These are phyloP conservation scores for Hiodon tergisus DNA, from an alignment of 2,113 vertebrate species.

Conservation along the genomic window DNA sequence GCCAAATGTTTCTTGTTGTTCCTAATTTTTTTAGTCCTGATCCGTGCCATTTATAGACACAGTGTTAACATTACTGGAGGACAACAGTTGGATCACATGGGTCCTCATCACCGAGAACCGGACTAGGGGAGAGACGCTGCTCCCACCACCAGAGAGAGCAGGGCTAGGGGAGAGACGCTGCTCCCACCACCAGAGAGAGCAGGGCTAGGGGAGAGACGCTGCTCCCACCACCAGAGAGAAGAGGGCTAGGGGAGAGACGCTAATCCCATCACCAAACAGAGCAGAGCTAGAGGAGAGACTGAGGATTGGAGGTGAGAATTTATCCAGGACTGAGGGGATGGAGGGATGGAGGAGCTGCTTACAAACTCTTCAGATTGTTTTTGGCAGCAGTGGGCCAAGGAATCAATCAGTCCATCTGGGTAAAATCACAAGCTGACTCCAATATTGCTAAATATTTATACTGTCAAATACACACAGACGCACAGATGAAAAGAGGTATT, in stretches of 20 bases:
- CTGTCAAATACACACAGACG: constrained; percentile 98
- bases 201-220: no score
- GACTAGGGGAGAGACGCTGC: no score
- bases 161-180: constrained; percentile 17
- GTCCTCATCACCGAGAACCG: no score
- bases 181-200: no score
- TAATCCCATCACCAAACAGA: constrained; percentile 6
- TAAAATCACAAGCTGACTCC: constrained; percentile 98
- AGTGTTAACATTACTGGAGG: no score
- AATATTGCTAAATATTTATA: constrained; percentile 99
- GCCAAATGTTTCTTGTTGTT: no score
- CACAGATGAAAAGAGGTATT: constrained; percentile 98
- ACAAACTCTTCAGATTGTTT: constrained; percentile 80
- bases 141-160: no score
- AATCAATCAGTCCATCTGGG: constrained; percentile 99
- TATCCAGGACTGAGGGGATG: background rate
- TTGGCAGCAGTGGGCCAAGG: constrained; percentile 81
- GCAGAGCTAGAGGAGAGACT: constrained; percentile 39
- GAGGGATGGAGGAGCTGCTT: constrained; percentile 68
- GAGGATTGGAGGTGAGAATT: constrained; percentile 25
- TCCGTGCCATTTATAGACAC: no score
- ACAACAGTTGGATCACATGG: no score
- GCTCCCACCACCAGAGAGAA: no score
- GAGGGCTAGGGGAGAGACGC: no score
- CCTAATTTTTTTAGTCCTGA: no score